These are phyloP conservation scores for Pedionomus torquatus DNA, from an alignment of 2,113 vertebrate genomes.

Conservation along the genomic window DNA sequence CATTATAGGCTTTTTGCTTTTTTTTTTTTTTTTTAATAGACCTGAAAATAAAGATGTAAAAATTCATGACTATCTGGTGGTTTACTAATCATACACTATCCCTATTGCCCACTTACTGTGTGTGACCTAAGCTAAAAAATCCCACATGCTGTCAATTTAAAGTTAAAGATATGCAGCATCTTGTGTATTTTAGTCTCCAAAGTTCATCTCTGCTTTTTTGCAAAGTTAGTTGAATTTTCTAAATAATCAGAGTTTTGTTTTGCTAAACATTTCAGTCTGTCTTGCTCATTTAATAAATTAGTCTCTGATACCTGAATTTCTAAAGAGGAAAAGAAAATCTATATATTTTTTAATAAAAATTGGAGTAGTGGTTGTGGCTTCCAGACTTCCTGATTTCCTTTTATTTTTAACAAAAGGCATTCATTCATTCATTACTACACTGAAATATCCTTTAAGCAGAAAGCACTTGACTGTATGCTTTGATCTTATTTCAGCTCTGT, in stretches of 20 bases:
- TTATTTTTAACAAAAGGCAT: background rate
- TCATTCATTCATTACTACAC: background rate
- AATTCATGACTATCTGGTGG: background rate
- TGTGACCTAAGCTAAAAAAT: background rate
- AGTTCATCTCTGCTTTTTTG: background rate
- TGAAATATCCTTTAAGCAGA: background rate
- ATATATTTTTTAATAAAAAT: background rate
- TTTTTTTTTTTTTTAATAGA: background rate
- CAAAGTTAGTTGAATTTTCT: background rate
- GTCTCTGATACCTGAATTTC: background rate
- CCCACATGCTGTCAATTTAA: background rate
- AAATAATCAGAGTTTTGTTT: background rate
- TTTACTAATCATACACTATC: background rate
- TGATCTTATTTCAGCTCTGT: background rate
- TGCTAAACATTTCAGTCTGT: background rate
- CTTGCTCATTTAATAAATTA: background rate
- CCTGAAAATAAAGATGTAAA: slow-evolving; percentile 29
- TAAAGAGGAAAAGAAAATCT: background rate
- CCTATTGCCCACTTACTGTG: background rate
- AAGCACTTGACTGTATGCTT: background rate
- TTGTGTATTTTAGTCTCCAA: background rate
- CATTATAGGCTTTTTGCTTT: background rate
- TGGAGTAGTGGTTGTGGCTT: background rate
- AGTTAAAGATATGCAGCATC: background rate
- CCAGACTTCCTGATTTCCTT: background rate